Evolutionary conservation across 2,888 invertebrate genomes (phyloP).

Genomic region (Coremacera marginata): DNA sequence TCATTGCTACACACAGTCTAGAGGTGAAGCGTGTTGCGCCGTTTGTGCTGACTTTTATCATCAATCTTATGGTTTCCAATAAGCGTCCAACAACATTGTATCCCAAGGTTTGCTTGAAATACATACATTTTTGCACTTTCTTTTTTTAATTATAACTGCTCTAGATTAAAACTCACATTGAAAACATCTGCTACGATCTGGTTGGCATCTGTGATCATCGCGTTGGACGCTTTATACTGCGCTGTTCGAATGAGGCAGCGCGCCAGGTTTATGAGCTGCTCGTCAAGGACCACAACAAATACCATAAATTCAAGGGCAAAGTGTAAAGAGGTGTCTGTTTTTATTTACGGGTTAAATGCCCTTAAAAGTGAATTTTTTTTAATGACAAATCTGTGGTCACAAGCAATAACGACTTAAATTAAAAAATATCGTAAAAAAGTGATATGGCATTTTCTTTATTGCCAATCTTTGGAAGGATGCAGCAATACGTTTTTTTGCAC

Average conservation of each 20-base stretch:
- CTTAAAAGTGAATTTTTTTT: background rate
- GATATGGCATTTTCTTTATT: no score
- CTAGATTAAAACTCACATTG: constrained; percentile 66
- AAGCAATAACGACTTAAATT: no score
- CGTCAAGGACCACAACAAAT: constrained; percentile 66
- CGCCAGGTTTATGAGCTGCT: constrained; percentile 63
- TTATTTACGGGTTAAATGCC: no score
- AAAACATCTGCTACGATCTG: constrained; percentile 65
- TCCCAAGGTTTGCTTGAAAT: constrained; percentile 58
- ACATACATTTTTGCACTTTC: background rate
- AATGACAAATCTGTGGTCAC: no score
- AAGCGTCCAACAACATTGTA: constrained; percentile 66
- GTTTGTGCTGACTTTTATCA: constrained; percentile 62
- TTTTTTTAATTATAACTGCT: constrained; percentile 29
- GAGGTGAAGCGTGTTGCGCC: constrained; percentile 67
- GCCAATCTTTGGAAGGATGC: no score
- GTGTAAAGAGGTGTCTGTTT: constrained; percentile 50
- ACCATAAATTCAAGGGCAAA: constrained; percentile 68
- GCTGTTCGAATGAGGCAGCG: constrained; percentile 66
- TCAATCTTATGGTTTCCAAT: constrained; percentile 64
- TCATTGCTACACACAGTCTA: constrained; percentile 56
- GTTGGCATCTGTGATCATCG: constrained; percentile 67
- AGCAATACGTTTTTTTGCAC: no score
- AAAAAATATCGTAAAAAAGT: no score
- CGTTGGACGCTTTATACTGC: constrained; percentile 64